Evolutionary conservation across 2,888 invertebrate species (phyloP), one percentile per base, ranked within the genome.

Genomic region (Catocala fraxini): DNA sequence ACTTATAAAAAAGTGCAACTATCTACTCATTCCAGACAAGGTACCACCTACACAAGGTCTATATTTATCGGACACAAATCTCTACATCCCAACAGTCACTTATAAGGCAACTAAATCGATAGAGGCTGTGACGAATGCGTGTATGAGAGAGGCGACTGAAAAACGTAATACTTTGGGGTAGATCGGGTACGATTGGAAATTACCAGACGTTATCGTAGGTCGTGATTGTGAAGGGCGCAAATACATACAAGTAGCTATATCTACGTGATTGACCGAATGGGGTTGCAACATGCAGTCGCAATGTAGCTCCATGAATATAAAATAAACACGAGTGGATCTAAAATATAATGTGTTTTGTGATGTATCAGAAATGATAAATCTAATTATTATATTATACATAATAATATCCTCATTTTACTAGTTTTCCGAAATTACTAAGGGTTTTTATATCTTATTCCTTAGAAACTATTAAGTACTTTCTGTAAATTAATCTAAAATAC

Each of bases 141-240:
- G 47, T 59, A 51, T 45, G 35, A 53, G 47, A 71, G 39, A 49
- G 60, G 10, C 64, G 63, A 47, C 57, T 65, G 72, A 68, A 74
- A 70, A 76, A 71, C 52, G 45, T 15, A 11, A 53, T 51, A 53
- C 69, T 74, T 77, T 76, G 70, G 76, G 74, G 76, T 73, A 73
- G 78, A 78, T 78, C 72, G 58, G 34, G 76, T 62, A 61, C 57
- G 56, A 63, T 65, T 61, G 65, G 56, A 82, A 80, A 75, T 72
- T 70, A 78, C 75, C 85, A 87, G 85, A 86, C 86, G 74, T 91
- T 91, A 76, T 74, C 88, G 85, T 83, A 92, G 91, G 91, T 91
- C 89, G 70, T 66, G 75, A 72, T 62, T 65, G 71, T 64, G 69
- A 79, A 82, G 74, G 73, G 79, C 55, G 72, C 71, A 71, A 76